Base-by-base conservation (phyloP, 2,888 invertebrate species). In the Myathropa florea region DNA sequence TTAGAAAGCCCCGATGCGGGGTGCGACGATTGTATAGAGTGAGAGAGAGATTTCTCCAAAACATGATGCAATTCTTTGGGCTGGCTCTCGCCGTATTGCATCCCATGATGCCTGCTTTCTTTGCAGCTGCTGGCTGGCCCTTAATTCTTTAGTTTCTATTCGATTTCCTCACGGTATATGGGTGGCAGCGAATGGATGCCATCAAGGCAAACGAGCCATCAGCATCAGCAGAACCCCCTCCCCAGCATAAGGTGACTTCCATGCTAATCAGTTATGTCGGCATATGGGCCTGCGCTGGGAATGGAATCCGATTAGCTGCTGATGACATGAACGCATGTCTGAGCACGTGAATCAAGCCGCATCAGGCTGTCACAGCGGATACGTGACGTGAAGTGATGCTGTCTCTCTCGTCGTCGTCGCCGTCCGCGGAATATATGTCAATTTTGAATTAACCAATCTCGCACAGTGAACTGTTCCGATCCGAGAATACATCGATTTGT, bases 1-100 rank as follows among this genome's bases (percentile, higher is more conserved):
- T 77, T 85, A 85, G 84, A 85, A 85, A 85, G 84, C 75, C 67
- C 30, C 18, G 46, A n/a, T 18, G 46, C n/a, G 46, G 46, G 39
- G 39, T n/a, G 39, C 33, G 39, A 23, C 53, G 36, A 33, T 65
- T 76, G 70, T 55, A 84, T 71, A 55, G 70, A 46, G 46, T 18
- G 39, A 39, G 39, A n/a, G 59, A 60, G 28, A 39, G 18, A 65
- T 76, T 77, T 77, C 60, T 77, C 68, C 61, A 55, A 60, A 53
- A 1, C 14, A 68, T 77, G 68, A 77, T 77, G 77, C 77, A 76
- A 76, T 76, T 60, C 46, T 6, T 2, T 4, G 46, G 18, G 14
- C 39, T 39, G n/a, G 1, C 12, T 33, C 33, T 33, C 10, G 30
- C 30, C n/a, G n/a, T n/a, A n/a, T n/a, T n/a, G n/a, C n/a, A n/a